Base-by-base conservation (phyloP, 2,888 invertebrate species). In the Margaritifera margaritifera region DNA sequence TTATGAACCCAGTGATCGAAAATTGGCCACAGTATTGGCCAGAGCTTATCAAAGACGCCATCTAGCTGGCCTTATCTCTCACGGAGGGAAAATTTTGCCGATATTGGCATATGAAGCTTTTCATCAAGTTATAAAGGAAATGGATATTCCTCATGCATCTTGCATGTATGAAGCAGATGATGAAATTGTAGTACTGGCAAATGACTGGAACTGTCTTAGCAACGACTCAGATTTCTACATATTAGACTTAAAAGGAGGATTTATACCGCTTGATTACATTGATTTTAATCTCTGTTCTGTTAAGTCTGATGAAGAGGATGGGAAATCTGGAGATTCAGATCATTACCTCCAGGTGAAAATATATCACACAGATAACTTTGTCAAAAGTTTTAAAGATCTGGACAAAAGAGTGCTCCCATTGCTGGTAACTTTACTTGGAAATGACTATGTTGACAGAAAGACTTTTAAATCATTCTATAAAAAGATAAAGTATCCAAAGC, bases 191-290 rank as follows among this genome's bases (percentile, higher is more conserved):
- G 93, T 94, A 0, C 89, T 97, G 77, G 95, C 96, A 0, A 92
- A 93, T 75, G 91, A 93, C 69, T 90, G 96, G 2, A 91, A 94
- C 55, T 96, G 96, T 82, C 88, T 98, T 2, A 97, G 96, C 84
- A 95, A 94, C 80, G 98, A 98, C 90, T 97, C 97, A 0, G 98
- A 98, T 90, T 98, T 97, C 90, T 97, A 94, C 84, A 94, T 98
- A 77, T 96, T 94, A 89, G 94, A 95, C 90, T 93, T 95, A 0
- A 89, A 92, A 4, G 78, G 74, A 22, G 90, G 90, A 5, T 96
- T 96, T 80, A 94, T 98, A 76, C 95, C 95, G 0, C 93, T 95
- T 22, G 84, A 88, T 62, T 83, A 84, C 61, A 50, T 87, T 1
- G 79, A 82, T 4, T 19, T 24, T 24, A 60, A 11, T n/a, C 24